Evolutionary conservation across 2,797 vertebrate genomes (phyloP), one percentile per base, ranked within the genome.

Genomic region (Coccyzus lansbergi): DNA sequence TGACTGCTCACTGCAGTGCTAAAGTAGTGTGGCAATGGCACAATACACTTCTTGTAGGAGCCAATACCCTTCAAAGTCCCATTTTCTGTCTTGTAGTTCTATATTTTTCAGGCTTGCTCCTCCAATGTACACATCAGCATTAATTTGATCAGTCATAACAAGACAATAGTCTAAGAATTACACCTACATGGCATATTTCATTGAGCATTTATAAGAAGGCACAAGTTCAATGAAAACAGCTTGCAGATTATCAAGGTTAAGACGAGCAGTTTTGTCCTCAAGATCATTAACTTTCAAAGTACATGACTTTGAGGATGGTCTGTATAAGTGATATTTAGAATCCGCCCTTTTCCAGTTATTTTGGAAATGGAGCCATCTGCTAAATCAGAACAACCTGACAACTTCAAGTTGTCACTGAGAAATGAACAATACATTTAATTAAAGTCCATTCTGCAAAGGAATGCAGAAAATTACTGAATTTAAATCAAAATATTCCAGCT

Each of bases 1-100:
- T 3, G 2, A 58, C 2, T 0, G 2, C 31, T 58, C 49, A 38
- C 31, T 48, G 56, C 19, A 11, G 44, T 7, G 31, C 36, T 38
- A 44, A 46, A 68, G 25, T 31, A 58, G 29, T 14, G 31, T 62
- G 33, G 33, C 14, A 65, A 29, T 7, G 55, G 25, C 29, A 51
- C 13, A 26, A 15, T 24, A 52, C 25, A 13, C 9, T 44, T 51
- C 52, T 44, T 67, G 8, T n/a, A 78, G 78, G 62, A 77, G 34
- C 31, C 28, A n/a, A 58, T 12, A 74, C 22, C 49, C 67, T 77
- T 20, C 18, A 29, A 79, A 83, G 31, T 29, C 16, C 33, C 3
- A 9, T 63, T 74, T 85, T 55, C 33, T 55, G 15, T 42, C 51
- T 64, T 68, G n/a, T 22, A 34, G 42, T 69, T n/a, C n/a, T 22